Evolutionary conservation across 2,888 invertebrate genomes (phyloP).

Genomic region (Cancer borealis): DNA sequence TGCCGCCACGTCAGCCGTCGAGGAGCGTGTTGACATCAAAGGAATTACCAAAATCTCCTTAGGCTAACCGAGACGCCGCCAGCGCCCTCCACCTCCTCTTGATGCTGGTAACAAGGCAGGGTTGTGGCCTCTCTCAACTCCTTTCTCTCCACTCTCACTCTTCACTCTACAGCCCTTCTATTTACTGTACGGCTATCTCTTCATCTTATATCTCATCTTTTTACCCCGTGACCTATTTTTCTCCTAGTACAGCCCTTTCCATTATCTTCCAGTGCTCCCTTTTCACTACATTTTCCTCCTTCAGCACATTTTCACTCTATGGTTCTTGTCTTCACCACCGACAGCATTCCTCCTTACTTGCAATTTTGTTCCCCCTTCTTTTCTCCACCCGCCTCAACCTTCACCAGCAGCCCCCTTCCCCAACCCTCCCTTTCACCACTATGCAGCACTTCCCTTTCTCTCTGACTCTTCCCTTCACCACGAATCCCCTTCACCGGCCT

Average conservation of each 20-base stretch:
- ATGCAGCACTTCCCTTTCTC: neutral
- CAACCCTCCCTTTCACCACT: neutral
- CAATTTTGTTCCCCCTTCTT: neutral
- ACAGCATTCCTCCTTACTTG: neutral
- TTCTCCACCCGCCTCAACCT: neutral
- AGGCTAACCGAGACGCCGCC: constrained; percentile 1
- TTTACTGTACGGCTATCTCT: neutral
- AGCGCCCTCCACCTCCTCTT: neutral
- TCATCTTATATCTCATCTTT: neutral
- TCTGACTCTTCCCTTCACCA: neutral
- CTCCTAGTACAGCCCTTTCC: neutral
- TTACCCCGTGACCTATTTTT: neutral
- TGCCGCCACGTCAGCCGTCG: neutral
- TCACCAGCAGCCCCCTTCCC: neutral
- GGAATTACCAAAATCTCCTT: constrained; percentile 22
- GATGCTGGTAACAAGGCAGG: neutral
- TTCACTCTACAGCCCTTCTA: neutral
- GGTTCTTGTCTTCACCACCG: neutral
- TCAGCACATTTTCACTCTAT: neutral
- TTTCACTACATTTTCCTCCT: neutral
- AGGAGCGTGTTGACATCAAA: constrained; percentile 22
- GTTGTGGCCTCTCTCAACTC: neutral
- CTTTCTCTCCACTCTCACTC: neutral
- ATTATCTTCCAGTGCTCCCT: neutral
- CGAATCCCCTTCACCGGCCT: neutral